A percentile compares a stretch with the other conserved stretches of the same genome.
Conservation (phyloP, 2,888 invertebrate genomes). For the Tillus elongatus region DNA sequence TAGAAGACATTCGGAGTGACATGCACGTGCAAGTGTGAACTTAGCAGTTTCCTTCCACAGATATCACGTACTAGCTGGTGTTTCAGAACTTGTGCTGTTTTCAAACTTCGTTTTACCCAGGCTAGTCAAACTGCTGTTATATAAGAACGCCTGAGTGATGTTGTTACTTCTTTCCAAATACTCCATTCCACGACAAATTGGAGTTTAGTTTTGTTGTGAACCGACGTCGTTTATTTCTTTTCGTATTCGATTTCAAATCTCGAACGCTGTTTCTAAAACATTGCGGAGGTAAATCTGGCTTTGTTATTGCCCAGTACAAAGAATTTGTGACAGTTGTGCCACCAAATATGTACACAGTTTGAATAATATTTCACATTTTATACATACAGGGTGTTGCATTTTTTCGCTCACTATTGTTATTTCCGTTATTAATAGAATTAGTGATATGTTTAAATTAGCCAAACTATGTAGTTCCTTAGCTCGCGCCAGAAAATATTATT, state of each 20-base stretch:
- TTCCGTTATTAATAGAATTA: too few relatives aligned
- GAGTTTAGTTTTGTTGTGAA: conserved; percentile 3
- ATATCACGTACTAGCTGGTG: conserved; percentile 27
- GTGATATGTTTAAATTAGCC: too few relatives aligned
- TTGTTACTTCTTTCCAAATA: not conserved
- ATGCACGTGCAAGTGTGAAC: conserved; percentile 29
- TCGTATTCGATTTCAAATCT: not conserved
- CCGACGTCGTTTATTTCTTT: not conserved
- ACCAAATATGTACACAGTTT: too few relatives aligned
- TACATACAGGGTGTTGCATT: too few relatives aligned
- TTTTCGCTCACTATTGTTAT: too few relatives aligned
- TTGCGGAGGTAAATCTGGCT: too few relatives aligned
- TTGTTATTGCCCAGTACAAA: too few relatives aligned
- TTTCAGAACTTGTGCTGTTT: conserved; percentile 27
- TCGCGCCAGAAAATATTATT: too few relatives aligned
- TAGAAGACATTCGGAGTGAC: conserved; percentile 26
- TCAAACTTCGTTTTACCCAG: conserved; percentile 25
- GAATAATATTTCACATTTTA: too few relatives aligned
- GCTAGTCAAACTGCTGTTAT: conserved; percentile 1
- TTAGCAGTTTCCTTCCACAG: conserved; percentile 27
- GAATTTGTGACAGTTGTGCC: too few relatives aligned
- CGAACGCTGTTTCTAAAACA: conserved; percentile 1
- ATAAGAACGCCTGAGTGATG: conserved; percentile 1
- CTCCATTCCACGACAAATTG: conserved; percentile 1
- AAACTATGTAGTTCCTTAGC: too few relatives aligned